Conservation (phyloP, 2,888 invertebrate species). For the Pseudolycoriella hygida region DNA sequence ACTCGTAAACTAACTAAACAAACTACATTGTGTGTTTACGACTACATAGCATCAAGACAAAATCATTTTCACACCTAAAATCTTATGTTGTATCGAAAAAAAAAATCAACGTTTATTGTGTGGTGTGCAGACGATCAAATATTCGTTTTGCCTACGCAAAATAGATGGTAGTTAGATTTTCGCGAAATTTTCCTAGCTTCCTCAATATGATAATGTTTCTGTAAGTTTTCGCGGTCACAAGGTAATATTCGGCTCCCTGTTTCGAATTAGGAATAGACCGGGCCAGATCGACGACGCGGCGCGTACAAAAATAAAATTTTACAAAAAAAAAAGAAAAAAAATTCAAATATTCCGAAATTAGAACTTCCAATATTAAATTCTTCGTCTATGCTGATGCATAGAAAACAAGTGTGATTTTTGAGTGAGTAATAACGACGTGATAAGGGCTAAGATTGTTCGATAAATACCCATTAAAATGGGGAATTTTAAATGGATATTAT, state of each 20-base stretch:
- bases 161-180: too few species aligned
- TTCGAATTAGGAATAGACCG: conserved; percentile 32
- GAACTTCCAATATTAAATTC: not conserved
- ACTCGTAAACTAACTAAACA: too few species aligned
- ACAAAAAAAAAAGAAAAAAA: not conserved
- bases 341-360: not conserved
- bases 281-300: conserved; percentile 27
- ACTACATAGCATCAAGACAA: too few species aligned
- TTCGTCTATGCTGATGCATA: not conserved
- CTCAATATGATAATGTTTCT: too few species aligned
- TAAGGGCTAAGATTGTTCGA: not conserved
- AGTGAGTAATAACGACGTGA: not conserved
- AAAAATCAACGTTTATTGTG: too few species aligned
- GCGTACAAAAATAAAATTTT: conserved; percentile 2
- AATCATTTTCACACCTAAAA: too few species aligned
- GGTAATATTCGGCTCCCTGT: conserved; percentile 27
- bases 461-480: not conserved
- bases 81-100: too few species aligned
- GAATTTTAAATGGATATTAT: not conserved
- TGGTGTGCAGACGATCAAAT: too few species aligned
- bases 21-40: too few species aligned
- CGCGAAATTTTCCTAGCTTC: too few species aligned
- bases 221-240: conserved; percentile 13
- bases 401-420: not conserved
- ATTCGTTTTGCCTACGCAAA: too few species aligned